Base-by-base conservation (phyloP, 2,888 invertebrate species). In the Cephus pygmeus region DNA sequence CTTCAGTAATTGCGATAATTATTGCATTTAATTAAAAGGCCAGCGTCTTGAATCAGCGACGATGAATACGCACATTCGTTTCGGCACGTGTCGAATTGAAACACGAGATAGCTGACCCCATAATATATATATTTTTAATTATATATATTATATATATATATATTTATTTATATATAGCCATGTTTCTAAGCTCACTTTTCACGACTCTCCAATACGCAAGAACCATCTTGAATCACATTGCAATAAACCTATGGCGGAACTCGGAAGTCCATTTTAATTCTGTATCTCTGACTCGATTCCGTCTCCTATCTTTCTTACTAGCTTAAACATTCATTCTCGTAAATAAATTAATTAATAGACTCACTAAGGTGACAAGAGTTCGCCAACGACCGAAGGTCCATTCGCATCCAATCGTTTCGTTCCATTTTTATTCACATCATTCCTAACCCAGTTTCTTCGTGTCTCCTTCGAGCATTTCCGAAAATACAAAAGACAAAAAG, bases 1-100 rank as follows among this genome's bases (percentile, higher is more conserved):
- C 56, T 56, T 56, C 56, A 56, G 56, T 71, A 71, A 71, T 71
- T 71, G 71, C 71, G 71, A 71, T 71, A 71, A 71, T 71, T 71
- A 71, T 71, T 71, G 71, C 71, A 34, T 71, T 71, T 33, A 71
- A 15, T 33, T 33, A 33, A 71, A 71, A 71, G 71, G 71, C 71
- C 56, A 56, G 56, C 71, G 34, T 71, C 23, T 71, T 71, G 23
- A 71, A 71, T 71, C 12, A 71, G 71, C 56, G 56, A 23, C 56
- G 56, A 23, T 9, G 56, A 56, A 23, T 23, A 9, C 56, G 56
- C 23, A 23, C 9, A 15, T 23, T 56, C 23, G 56, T 56, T 56
- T 15, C 23, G 2, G 56, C 56, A 23, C 0, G 15, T 56, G 56
- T 9, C 56, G 2, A 56, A 56, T 23, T 23, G 23, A 56, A 56